Conservation (phyloP, 2,113 vertebrate genomes). For the Panthera uncia region DNA sequence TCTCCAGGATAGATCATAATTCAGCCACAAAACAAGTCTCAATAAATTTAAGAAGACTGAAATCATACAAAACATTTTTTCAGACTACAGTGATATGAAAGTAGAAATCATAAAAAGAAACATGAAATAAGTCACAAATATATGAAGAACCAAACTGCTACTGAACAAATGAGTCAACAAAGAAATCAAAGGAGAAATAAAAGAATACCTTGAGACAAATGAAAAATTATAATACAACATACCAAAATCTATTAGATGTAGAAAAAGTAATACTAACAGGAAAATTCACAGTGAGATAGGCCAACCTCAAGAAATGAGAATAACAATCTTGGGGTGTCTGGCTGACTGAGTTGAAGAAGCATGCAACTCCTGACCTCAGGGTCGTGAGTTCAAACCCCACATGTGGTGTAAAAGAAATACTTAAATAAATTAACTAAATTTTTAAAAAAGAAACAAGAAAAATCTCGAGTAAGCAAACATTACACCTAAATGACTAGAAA, state of each 20-base stretch:
- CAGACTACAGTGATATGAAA: not conserved
- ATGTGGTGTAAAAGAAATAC: too few species aligned
- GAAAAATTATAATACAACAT: not conserved
- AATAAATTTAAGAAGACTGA: not conserved
- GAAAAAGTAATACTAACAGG: not conserved
- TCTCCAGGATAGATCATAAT: not conserved
- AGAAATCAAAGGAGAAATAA: not conserved
- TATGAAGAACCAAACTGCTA: not conserved
- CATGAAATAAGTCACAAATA: not conserved
- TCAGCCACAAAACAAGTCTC: not conserved
- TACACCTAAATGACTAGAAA: not conserved
- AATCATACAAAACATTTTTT: not conserved
- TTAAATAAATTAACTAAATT: too few species aligned
- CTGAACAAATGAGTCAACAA: not conserved
- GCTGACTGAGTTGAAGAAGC: too few species aligned
- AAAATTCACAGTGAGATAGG: not conserved
- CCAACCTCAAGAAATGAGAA: not conserved
- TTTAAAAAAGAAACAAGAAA: not conserved
- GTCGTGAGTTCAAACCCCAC: too few species aligned
- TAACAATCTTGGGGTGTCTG: too few species aligned
- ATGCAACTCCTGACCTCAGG: too few species aligned
- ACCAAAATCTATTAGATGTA: not conserved
- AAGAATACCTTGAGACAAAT: not conserved
- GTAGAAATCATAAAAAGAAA: not conserved
- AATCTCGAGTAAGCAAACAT: not conserved